Conservation (phyloP, 2,113 vertebrate species). For the Brachyistius frenatus region DNA sequence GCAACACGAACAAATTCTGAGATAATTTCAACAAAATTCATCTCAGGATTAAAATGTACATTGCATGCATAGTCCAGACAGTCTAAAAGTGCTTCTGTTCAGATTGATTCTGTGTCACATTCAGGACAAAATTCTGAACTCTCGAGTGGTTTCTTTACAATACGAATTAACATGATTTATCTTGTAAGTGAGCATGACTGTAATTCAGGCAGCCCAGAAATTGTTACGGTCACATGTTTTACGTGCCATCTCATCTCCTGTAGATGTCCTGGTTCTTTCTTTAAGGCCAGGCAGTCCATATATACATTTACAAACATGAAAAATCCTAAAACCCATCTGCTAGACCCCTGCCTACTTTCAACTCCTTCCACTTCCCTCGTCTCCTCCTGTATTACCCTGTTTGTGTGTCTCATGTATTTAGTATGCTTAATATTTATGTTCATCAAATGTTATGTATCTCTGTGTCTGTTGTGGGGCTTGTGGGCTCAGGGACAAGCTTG, state of each 20-base stretch:
- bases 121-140: too few species aligned
- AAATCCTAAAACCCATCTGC: too few species aligned
- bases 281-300: not conserved
- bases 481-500: not conserved
- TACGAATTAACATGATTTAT: too few species aligned
- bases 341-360: not conserved
- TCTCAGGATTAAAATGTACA: too few species aligned
- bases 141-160: not conserved
- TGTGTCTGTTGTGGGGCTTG: not conserved
- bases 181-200: not conserved
- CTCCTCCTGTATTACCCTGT: not conserved
- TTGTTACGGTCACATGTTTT: not conserved
- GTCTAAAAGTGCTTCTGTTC: too few species aligned
- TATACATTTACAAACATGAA: not conserved
- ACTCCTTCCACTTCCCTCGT: not conserved
- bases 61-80: too few species aligned
- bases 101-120: too few species aligned
- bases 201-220: not conserved
- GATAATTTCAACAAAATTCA: too few species aligned
- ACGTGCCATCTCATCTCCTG: not conserved
- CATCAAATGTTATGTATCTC: not conserved
- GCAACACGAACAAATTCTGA: too few species aligned
- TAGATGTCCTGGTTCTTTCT: not conserved
- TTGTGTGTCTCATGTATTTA: not conserved
- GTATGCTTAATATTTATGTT: not conserved